A percentile compares a stretch with the other conserved stretches of the same genome.
Evolutionary conservation across 2,797 vertebrate genomes (phyloP).

Genomic region (Rhinatrema bivittatum): DNA sequence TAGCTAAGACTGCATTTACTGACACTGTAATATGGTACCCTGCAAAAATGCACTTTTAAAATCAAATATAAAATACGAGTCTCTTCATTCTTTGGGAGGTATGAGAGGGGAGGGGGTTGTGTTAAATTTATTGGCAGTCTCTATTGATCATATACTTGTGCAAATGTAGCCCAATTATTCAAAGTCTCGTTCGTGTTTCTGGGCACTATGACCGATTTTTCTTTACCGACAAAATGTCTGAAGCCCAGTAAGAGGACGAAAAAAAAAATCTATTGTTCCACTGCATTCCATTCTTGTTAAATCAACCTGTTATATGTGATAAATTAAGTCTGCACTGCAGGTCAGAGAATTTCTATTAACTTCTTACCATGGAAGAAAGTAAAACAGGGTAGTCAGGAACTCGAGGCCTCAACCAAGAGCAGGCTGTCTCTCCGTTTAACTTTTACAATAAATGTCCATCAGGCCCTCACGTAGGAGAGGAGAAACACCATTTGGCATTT

Average conservation of each 20-base stretch:
- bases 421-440: constrained; percentile 57
- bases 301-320: constrained; percentile 49
- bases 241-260: constrained; percentile 29
- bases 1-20: too few relatives aligned
- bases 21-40: too few relatives aligned
- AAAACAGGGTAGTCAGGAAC: constrained; percentile 47
- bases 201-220: constrained; percentile 36
- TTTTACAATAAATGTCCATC: constrained; percentile 46
- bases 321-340: constrained; percentile 59
- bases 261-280: constrained; percentile 42
- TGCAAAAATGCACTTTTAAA: too few relatives aligned
- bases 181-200: constrained; percentile 34
- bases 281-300: constrained; percentile 52
- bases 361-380: constrained; percentile 53
- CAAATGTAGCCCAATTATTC: constrained; percentile 25
- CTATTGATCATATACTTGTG: constrained; percentile 26
- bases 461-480: constrained; percentile 31
- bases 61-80: too few relatives aligned
- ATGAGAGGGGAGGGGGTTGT: too few relatives aligned
- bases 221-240: constrained; percentile 31
- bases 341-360: constrained; percentile 60
- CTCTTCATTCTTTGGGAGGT: too few relatives aligned
- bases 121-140: constrained; percentile 20
- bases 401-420: constrained; percentile 45
- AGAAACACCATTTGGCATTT: constrained; percentile 49